Percentiles rank a stretch among this genome's conserved stretches.
phyloP scores from a whole-genome alignment of 2,113 vertebrate species.

The Uria lomvia region DNA sequence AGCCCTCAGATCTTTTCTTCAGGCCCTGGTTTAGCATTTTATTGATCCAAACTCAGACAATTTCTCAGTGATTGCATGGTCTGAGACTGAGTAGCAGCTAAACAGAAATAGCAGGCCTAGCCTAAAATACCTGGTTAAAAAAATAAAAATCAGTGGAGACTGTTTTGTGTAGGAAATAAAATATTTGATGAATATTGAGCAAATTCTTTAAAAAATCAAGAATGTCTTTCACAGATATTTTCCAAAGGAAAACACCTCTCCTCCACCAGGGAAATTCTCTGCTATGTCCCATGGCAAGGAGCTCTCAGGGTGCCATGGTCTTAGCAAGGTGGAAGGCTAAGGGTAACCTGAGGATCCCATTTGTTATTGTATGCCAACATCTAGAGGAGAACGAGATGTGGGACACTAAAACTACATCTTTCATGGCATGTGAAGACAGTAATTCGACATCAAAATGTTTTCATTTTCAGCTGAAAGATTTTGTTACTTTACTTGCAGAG shows the following conservation, averaged over 20 bases:
- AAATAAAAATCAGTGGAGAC: not conserved
- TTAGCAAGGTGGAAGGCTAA: not conserved
- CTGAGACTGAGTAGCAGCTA: not conserved
- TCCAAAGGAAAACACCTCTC: not conserved
- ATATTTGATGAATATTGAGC: not conserved
- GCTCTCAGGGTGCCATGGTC: not conserved
- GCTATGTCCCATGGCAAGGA: not conserved
- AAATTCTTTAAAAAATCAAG: not conserved
- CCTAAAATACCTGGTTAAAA: not conserved
- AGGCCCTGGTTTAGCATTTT: not conserved
- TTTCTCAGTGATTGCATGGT: not conserved
- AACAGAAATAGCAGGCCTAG: not conserved
- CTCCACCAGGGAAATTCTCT: not conserved
- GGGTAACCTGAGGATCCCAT: not conserved
- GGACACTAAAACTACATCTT: not conserved
- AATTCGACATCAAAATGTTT: not conserved
- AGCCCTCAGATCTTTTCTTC: not conserved
- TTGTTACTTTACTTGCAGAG: not conserved
- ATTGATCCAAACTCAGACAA: not conserved
- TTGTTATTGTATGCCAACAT: fast-evolving
- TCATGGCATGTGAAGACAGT: not conserved
- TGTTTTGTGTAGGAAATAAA: not conserved
- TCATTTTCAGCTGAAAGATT: not conserved
- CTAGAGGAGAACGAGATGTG: not conserved
- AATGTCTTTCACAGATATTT: not conserved